These are phyloP conservation scores for Lutjanus erythropterus DNA, from an alignment of 2,113 vertebrate genomes.

Conservation along the genomic window DNA sequence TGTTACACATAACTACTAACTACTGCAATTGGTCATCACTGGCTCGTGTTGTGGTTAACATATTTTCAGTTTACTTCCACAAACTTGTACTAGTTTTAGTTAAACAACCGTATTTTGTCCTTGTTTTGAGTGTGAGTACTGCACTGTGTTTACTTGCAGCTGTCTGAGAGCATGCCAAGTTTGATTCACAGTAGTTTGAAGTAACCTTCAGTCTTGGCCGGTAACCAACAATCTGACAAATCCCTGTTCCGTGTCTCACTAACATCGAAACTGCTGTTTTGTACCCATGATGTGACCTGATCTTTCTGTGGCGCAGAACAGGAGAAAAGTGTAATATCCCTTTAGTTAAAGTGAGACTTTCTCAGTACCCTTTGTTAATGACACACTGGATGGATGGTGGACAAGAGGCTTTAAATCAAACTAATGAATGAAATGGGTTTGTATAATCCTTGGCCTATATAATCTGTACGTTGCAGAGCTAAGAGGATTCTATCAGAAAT, in stretches of 20 bases:
- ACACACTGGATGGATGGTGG: neutral
- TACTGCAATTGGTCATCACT: too few species aligned
- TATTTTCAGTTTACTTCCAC: neutral
- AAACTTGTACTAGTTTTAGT: neutral
- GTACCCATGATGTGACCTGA: conserved; percentile 8
- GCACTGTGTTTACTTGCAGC: neutral
- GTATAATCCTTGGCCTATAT: conserved; percentile 41
- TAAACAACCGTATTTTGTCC: neutral
- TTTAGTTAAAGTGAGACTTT: conserved; percentile 3
- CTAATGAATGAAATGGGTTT: conserved; percentile 38
- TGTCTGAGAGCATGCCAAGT: neutral
- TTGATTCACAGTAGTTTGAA: neutral
- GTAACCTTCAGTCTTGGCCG: neutral
- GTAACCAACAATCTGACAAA: neutral
- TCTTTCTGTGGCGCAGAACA: neutral
- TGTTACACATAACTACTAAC: too few species aligned
- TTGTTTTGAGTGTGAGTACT: neutral
- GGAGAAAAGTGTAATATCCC: neutral
- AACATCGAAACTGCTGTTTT: neutral
- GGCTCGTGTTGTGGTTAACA: neutral
- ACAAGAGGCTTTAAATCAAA: conserved; percentile 42
- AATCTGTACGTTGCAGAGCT: conserved; percentile 37
- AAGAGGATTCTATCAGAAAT: conserved; percentile 34
- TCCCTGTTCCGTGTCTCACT: neutral
- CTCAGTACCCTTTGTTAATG: neutral